Conservation (phyloP, 2,888 invertebrate genomes). For the Megaustenia siamemsis region DNA sequence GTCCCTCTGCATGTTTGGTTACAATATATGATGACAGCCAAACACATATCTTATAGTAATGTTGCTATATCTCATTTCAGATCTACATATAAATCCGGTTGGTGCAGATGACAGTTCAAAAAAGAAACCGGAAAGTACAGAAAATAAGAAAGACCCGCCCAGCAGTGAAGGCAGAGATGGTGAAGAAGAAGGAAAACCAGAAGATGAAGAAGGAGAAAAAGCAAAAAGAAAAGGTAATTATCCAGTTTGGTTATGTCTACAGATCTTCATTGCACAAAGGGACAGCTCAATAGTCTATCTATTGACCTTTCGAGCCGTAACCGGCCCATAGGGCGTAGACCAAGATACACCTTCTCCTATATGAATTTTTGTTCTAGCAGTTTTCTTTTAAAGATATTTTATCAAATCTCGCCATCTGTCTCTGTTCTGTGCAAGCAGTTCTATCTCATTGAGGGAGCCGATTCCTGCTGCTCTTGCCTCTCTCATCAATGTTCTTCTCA, state of each 20-base stretch:
- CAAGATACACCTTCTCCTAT: too few relatives aligned
- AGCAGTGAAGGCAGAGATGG: constrained; percentile 17
- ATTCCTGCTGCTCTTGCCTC: too few relatives aligned
- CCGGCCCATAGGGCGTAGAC: too few relatives aligned
- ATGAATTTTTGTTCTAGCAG: too few relatives aligned
- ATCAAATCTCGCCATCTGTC: too few relatives aligned
- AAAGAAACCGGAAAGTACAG: constrained; percentile 13
- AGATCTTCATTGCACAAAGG: background rate
- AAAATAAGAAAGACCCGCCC: background rate
- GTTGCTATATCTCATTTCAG: constrained; percentile 17
- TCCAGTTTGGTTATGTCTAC: background rate
- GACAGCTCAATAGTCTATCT: background rate
- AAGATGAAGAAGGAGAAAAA: constrained; percentile 44
- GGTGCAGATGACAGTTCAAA: background rate
- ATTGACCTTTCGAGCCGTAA: too few relatives aligned
- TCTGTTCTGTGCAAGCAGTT: too few relatives aligned
- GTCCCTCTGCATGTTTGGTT: background rate
- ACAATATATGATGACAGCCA: too few relatives aligned
- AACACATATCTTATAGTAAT: too few relatives aligned
- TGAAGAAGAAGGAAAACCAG: constrained; percentile 35
- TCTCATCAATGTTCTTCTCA: too few relatives aligned
- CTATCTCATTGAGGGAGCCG: too few relatives aligned
- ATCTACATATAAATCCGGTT: background rate
- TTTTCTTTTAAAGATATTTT: too few relatives aligned
- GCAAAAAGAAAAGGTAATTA: constrained; percentile 36